Evolutionary conservation across 2,888 invertebrate genomes (phyloP), one percentile per base, ranked within the genome.

Genomic region (Stenodera caucasica): DNA sequence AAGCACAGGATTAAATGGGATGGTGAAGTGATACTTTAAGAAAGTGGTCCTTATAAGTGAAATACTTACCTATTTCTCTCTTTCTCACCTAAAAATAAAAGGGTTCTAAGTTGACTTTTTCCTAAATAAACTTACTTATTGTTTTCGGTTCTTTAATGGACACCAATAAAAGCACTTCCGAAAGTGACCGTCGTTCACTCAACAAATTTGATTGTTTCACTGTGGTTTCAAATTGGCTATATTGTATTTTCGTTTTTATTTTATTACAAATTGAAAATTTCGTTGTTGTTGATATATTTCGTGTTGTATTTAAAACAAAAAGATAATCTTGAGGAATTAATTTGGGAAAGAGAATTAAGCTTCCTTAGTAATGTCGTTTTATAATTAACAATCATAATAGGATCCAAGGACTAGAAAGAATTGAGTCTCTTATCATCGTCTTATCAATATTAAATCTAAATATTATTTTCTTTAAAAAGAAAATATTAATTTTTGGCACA

Each of bases 81-180:
- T 15, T 45, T 18, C 14, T 1, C 18, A 21, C 12, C 9, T 40
- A 11, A 21, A 15, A 7, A 37, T 37, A 15, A 21, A 11, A 11
- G 11, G 2, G 58, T 53, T 49, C 60, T 30, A 52, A 68, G 69
- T 69, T 69, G 69, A 68, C 68, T 69, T 70, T 70, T 70, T 69
- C 70, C 68, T 69, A 69, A 70, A 69, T 69, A 70, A 70, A 70
- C 70, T 69, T 65, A 66, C 66, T 68, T 67, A 68, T 68, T 68
- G 67, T 68, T 68, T 65, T 64, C 59, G 49, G 55, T 15, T 40
- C 58, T 55, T 55, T 63, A 63, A 69, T 69, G 64, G 63, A 67
- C 64, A 61, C 65, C 58, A 49, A 64, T 61, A 65, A 65, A 68
- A 65, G 55, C 23, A 23, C 56, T 64, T 64, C 53, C 49, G 55